Percentiles rank a stretch among this genome's conserved stretches.
These are phyloP conservation scores for Blennius ocellaris DNA, from an alignment of 2,113 vertebrate species.

Conservation along the genomic window DNA sequence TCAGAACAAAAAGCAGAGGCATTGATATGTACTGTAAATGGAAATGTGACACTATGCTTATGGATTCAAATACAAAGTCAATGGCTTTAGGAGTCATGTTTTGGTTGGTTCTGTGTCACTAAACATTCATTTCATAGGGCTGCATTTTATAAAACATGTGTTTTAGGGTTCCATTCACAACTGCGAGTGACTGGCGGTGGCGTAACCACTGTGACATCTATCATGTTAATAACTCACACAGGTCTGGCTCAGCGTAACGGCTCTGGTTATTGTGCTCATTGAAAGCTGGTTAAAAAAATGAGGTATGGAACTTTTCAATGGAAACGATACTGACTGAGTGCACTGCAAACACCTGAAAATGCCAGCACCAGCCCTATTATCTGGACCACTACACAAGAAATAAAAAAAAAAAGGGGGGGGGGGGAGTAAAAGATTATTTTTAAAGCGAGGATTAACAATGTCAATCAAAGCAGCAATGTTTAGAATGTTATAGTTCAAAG, in stretches of 20 bases:
- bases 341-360: background rate
- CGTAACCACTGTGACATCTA: slow-evolving; percentile 56
- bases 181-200: slow-evolving; percentile 30
- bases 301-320: slow-evolving; percentile 62
- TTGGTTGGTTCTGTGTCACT: slow-evolving; percentile 7
- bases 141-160: slow-evolving; percentile 56
- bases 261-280: slow-evolving; percentile 40
- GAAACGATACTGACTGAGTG: slow-evolving; percentile 24
- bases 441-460: background rate
- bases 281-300: slow-evolving; percentile 63
- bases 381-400: slow-evolving; percentile 37
- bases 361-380: slow-evolving; percentile 54
- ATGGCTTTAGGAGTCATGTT: slow-evolving; percentile 1
- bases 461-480: slow-evolving; percentile 34
- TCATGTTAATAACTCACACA: slow-evolving; percentile 65
- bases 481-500: slow-evolving; percentile 25
- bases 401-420: background rate
- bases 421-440: background rate
- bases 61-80: slow-evolving; percentile 7
- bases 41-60: slow-evolving; percentile 9
- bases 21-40: slow-evolving; percentile 45
- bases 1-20: slow-evolving; percentile 22
- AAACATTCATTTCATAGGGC: slow-evolving; percentile 1
- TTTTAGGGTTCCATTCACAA: slow-evolving; percentile 3
- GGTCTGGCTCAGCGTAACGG: slow-evolving; percentile 47